phyloP scores from a whole-genome alignment of 1,140 invertebrate genomes.

The Sycophaga agraensis region DNA sequence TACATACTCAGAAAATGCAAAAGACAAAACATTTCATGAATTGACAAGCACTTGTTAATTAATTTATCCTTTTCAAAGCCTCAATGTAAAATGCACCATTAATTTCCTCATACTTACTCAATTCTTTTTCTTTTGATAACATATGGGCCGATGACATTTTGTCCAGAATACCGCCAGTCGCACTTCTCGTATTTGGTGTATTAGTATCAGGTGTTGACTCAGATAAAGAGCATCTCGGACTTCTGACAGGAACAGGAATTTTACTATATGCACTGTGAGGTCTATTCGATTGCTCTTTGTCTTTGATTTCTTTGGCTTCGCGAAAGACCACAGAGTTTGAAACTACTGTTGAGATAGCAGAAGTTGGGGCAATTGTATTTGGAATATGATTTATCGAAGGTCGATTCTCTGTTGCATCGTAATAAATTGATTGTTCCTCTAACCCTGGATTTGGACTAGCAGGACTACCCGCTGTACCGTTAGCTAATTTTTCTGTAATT shows the following conservation, averaged over 20 bases:
- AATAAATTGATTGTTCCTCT: constrained; percentile 67
- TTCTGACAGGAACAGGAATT: constrained; percentile 57
- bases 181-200: constrained; percentile 44
- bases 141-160: constrained; percentile 36
- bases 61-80: constrained; percentile 2
- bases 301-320: constrained; percentile 49
- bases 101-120: constrained; percentile 39
- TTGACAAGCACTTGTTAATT: constrained; percentile 1
- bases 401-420: constrained; percentile 64
- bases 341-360: constrained; percentile 28
- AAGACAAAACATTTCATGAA: background rate
- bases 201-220: constrained; percentile 53
- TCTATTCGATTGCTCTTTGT: constrained; percentile 42
- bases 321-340: constrained; percentile 39
- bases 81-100: background rate
- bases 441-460: constrained; percentile 57
- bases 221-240: constrained; percentile 54
- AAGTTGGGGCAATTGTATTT: constrained; percentile 35
- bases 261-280: constrained; percentile 51
- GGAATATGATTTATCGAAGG: constrained; percentile 37
- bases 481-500: constrained; percentile 50
- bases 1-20: background rate
- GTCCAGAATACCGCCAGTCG: constrained; percentile 43
- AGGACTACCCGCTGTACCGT: constrained; percentile 57
- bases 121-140: constrained; percentile 46